A percentile compares a stretch with the other conserved stretches of the same genome.
These are phyloP conservation scores for Daktulosphaira vitifoliae DNA, from an alignment of 1,140 invertebrate species.

Conservation along the genomic window DNA sequence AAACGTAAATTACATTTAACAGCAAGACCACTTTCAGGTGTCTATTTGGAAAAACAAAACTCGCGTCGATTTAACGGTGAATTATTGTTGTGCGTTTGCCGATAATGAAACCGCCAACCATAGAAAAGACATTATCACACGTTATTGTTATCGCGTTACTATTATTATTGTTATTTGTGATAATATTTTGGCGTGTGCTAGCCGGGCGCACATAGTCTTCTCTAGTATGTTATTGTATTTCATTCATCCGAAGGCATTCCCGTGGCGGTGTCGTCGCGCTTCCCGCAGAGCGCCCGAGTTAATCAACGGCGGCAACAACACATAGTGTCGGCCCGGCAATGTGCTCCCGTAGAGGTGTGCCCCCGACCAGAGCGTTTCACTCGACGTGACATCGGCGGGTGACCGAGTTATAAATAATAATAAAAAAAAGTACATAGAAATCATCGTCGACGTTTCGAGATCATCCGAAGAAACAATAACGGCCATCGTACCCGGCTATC, in stretches of 20 bases:
- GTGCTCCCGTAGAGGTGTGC: too few species aligned
- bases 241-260: too few species aligned
- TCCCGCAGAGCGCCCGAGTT: not conserved
- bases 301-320: too few species aligned
- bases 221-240: too few species aligned
- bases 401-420: conserved; percentile 14
- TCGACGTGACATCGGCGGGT: conserved; percentile 22
- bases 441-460: conserved; percentile 17
- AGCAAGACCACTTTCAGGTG: not conserved
- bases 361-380: conserved; percentile 6
- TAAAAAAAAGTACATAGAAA: conserved; percentile 16
- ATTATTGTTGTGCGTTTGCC: conserved; percentile 22
- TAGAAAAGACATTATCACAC: not conserved
- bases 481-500: not conserved
- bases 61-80: conserved; percentile 24
- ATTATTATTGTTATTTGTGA: not conserved
- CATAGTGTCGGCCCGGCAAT: too few species aligned
- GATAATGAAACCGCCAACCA: not conserved
- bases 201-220: not conserved
- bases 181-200: not conserved
- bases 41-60: not conserved
- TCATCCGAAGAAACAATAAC: not conserved
- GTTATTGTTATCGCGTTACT: conserved; percentile 6
- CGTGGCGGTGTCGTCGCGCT: not conserved
- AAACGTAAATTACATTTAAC: conserved; percentile 25